phyloP scores from a whole-genome alignment of 1,140 invertebrate species.

The Euschistus heros region DNA sequence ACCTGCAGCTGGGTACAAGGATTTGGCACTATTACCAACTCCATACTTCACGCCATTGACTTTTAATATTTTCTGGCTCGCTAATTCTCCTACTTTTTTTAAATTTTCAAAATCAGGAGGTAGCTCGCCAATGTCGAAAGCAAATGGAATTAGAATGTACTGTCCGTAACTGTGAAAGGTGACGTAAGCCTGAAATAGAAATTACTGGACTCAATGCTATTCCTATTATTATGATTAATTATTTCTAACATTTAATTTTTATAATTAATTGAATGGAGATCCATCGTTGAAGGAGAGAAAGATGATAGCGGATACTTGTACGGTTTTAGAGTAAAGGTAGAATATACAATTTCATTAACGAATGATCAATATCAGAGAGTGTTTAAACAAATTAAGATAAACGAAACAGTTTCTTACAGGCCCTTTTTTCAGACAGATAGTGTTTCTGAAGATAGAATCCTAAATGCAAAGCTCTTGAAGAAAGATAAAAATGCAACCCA shows the following conservation, averaged over 20 bases:
- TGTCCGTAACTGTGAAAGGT: conserved; percentile 60
- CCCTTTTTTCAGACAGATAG: too few species aligned
- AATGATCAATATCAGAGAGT: too few species aligned
- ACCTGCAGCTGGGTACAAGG: not conserved
- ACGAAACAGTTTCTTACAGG: too few species aligned
- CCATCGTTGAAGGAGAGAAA: not conserved
- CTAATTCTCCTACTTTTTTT: conserved; percentile 41
- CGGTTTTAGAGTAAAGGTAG: not conserved
- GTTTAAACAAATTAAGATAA: too few species aligned
- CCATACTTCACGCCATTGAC: not conserved
- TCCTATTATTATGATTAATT: not conserved
- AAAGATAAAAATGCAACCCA: too few species aligned
- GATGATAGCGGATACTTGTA: not conserved
- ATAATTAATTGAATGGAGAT: not conserved
- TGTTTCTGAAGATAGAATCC: too few species aligned
- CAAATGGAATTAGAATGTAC: conserved; percentile 57
- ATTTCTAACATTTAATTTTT: not conserved
- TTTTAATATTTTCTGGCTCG: not conserved
- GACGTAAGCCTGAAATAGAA: conserved; percentile 40
- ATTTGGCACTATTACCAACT: not conserved
- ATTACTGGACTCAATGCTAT: not conserved
- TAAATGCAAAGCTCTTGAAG: too few species aligned
- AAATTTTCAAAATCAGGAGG: conserved; percentile 45
- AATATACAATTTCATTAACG: not conserved
- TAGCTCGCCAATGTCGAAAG: conserved; percentile 41